These are phyloP conservation scores for Pollicipes pollicipes DNA, from an alignment of 1,140 invertebrate genomes.

Conservation along the genomic window DNA sequence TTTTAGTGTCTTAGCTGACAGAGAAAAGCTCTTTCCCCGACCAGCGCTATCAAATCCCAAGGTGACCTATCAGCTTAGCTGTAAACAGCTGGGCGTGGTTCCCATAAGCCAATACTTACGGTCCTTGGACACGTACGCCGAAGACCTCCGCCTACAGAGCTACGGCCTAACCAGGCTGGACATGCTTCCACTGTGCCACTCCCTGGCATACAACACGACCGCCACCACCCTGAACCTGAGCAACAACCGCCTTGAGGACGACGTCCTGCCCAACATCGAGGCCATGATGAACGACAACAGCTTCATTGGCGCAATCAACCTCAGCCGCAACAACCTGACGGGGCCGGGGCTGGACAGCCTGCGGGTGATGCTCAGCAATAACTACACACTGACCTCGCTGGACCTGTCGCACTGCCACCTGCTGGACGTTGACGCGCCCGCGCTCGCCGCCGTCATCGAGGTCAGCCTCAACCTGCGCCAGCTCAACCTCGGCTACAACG, in stretches of 20 bases:
- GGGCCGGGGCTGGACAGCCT: not conserved
- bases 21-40: not conserved
- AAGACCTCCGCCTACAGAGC: not conserved
- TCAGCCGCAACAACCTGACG: not conserved
- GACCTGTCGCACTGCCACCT: not conserved
- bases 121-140: not conserved
- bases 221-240: not conserved
- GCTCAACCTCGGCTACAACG: not conserved
- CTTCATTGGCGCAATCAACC: not conserved
- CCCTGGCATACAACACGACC: not conserved
- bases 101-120: not conserved
- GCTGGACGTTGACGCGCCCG: not conserved
- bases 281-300: slow-evolving; percentile 1
- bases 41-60: not conserved
- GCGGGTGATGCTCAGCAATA: not conserved
- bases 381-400: not conserved
- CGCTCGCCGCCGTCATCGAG: not conserved
- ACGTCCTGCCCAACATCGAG: not conserved
- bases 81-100: not conserved
- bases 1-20: not conserved
- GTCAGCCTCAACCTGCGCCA: not conserved
- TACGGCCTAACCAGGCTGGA: not conserved
- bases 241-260: not conserved
- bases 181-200: not conserved
- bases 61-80: not conserved